Evolutionary conservation across 2,797 vertebrate species (phyloP).

Genomic region (Eleutherodactylus coqui): DNA sequence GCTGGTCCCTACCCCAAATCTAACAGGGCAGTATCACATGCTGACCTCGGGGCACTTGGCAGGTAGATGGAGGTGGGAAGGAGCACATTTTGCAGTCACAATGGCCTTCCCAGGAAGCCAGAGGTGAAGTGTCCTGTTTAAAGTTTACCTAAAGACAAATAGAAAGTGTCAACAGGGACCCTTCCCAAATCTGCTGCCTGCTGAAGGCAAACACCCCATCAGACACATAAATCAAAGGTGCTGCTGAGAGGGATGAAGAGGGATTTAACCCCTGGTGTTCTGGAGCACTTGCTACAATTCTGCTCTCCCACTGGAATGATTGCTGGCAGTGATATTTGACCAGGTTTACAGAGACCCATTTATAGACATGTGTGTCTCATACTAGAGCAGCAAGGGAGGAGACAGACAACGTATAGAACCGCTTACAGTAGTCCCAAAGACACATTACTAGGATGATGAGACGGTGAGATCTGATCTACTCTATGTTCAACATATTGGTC

Average conservation of each 20-base stretch:
- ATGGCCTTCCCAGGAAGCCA: conserved; percentile 61
- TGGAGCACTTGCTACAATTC: neutral
- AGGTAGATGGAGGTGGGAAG: conserved; percentile 62
- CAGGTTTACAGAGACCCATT: neutral
- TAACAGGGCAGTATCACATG: conserved; percentile 43
- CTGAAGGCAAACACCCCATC: conserved; percentile 52
- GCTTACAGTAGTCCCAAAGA: too few species aligned
- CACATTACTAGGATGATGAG: too few species aligned
- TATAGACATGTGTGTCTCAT: too few species aligned
- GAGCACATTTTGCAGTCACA: conserved; percentile 42
- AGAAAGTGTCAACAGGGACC: conserved; percentile 61
- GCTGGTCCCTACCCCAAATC: neutral
- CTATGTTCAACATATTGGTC: neutral
- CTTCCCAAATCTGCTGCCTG: conserved; percentile 51
- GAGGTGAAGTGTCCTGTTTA: conserved; percentile 56
- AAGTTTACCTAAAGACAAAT: conserved; percentile 63
- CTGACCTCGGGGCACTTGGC: conserved; percentile 58
- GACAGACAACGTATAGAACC: too few species aligned
- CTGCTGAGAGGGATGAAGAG: too few species aligned
- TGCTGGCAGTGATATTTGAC: neutral
- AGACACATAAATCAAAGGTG: conserved; percentile 58
- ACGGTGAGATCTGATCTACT: too few species aligned
- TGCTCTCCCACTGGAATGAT: neutral
- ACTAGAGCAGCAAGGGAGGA: too few species aligned
- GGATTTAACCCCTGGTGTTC: conserved; percentile 35